Percentiles rank a stretch among this genome's conserved stretches.
Conservation (phyloP, 1,140 invertebrate species). For the Magallana ariakensis region DNA sequence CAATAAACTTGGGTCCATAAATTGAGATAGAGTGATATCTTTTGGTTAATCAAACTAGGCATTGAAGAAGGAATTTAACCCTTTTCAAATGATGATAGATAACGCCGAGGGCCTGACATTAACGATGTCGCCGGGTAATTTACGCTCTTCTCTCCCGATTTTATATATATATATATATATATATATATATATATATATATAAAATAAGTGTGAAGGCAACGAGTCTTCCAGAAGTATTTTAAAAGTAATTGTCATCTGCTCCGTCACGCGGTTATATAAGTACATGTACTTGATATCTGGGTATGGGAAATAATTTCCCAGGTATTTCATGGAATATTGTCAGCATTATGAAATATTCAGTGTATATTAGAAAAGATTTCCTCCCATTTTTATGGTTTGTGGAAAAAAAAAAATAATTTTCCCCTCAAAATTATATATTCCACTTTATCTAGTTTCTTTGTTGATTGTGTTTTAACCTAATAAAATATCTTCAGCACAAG, state of each 20-base stretch:
- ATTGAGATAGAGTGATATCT: slow-evolving; percentile 32
- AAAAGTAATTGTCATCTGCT: no score
- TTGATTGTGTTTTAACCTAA: background rate
- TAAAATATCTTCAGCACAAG: background rate
- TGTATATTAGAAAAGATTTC: no score
- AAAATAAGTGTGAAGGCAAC: background rate
- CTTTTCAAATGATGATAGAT: slow-evolving; percentile 33
- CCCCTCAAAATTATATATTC: background rate
- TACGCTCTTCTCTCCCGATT: background rate
- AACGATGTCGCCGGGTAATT: background rate
- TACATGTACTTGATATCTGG: no score
- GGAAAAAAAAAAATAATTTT: no score
- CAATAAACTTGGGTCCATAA: slow-evolving; percentile 27
- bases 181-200: background rate
- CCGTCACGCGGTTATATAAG: no score
- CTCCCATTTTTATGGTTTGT: no score
- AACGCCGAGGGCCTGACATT: background rate
- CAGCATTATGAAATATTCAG: no score
- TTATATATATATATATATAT: background rate
- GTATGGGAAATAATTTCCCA: no score
- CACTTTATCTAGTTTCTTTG: slow-evolving; percentile 1
- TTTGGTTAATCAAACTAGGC: slow-evolving; percentile 18
- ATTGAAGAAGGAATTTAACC: slow-evolving; percentile 34
- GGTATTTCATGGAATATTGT: no score
- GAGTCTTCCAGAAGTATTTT: no score